Conservation (phyloP, 2,888 invertebrate genomes). For the Apamea crenata region DNA sequence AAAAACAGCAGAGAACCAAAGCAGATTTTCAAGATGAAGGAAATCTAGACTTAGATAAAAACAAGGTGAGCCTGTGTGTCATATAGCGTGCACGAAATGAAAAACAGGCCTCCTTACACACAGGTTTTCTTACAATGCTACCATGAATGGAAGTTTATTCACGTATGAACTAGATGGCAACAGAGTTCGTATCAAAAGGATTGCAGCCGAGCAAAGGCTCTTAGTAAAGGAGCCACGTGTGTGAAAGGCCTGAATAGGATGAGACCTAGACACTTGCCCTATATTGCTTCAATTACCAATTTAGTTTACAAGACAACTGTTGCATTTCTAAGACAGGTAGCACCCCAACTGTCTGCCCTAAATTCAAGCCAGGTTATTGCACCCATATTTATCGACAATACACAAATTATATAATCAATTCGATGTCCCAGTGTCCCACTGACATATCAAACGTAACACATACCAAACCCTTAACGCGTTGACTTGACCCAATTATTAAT, state of each 20-base stretch:
- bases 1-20: not conserved
- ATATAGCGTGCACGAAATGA: not conserved
- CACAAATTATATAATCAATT: slow-evolving; percentile 62
- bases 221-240: slow-evolving; percentile 13
- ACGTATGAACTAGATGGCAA: slow-evolving; percentile 18
- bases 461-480: slow-evolving; percentile 58
- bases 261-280: slow-evolving; percentile 22
- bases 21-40: not conserved
- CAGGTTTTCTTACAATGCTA: slow-evolving; percentile 31
- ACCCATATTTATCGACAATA: slow-evolving; percentile 59
- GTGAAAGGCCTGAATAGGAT: slow-evolving; percentile 14
- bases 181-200: slow-evolving; percentile 37
- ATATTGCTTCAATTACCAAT: slow-evolving; percentile 35
- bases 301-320: slow-evolving; percentile 17
- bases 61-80: not conserved
- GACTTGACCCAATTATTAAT: slow-evolving; percentile 85
- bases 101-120: slow-evolving; percentile 7
- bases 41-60: not conserved
- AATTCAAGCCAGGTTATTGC: slow-evolving; percentile 57
- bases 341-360: slow-evolving; percentile 19
- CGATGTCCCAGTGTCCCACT: slow-evolving; percentile 62
- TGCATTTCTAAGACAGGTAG: not conserved
- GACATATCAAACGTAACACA: slow-evolving; percentile 57
- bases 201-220: slow-evolving; percentile 16
- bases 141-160: slow-evolving; percentile 46